Conservation (phyloP, 2,113 vertebrate species). For the Muntiacus muntjak region DNA sequence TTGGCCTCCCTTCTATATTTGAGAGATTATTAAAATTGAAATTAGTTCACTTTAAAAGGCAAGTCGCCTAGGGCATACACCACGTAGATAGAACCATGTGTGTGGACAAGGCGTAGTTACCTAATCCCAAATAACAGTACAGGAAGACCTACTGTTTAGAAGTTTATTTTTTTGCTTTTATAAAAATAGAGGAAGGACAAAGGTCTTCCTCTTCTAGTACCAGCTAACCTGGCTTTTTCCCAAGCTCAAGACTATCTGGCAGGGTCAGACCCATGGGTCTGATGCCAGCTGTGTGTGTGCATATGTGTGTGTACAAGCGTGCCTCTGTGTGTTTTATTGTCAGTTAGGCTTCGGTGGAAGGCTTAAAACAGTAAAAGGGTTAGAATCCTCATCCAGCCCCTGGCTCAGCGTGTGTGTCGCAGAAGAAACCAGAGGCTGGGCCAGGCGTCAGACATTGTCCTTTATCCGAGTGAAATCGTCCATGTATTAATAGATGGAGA, state of each 20-base stretch:
- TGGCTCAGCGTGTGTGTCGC: neutral
- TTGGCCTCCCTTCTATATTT: neutral
- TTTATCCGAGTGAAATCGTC: neutral
- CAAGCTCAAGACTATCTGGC: neutral
- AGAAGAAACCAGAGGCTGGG: neutral
- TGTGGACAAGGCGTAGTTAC: neutral
- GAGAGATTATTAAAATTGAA: neutral
- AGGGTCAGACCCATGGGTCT: neutral
- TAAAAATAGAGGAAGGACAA: neutral
- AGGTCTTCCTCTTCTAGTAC: neutral
- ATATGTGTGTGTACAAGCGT: rapidly evolving
- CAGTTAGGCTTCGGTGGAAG: neutral
- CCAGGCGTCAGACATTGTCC: neutral
- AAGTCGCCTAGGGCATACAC: neutral
- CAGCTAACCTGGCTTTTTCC: neutral
- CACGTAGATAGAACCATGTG: neutral
- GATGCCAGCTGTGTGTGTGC: neutral
- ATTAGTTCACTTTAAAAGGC: neutral
- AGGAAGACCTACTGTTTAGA: neutral
- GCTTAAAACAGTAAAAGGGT: neutral
- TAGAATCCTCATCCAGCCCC: neutral
- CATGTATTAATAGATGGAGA: neutral
- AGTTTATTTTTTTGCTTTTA: neutral
- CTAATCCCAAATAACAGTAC: neutral
- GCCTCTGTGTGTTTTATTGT: neutral